phyloP scores from a whole-genome alignment of 2,113 vertebrate species.

The Mastomys natalensis region DNA sequence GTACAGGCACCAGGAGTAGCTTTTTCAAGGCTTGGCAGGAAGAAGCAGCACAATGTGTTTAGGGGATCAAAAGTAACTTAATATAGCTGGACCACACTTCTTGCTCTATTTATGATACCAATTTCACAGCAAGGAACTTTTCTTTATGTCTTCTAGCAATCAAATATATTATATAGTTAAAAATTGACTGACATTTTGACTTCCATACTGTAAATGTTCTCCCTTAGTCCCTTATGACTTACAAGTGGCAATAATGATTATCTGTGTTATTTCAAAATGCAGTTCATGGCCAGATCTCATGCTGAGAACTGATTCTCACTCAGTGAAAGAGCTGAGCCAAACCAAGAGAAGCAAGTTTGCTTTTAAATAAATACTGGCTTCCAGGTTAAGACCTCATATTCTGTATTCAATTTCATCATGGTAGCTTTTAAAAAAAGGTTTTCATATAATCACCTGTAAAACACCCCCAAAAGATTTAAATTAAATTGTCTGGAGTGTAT shows the following conservation, averaged over 20 bases:
- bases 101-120: slow-evolving; percentile 11
- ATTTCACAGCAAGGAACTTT: slow-evolving; percentile 23
- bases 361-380: slow-evolving; percentile 73
- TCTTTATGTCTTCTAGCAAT: slow-evolving; percentile 38
- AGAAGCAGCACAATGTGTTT: background rate
- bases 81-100: slow-evolving; percentile 3
- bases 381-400: slow-evolving; percentile 60
- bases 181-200: slow-evolving; percentile 38
- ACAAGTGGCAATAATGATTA: slow-evolving; percentile 49
- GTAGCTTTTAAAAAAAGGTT: slow-evolving; percentile 18
- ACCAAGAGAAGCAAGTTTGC: slow-evolving; percentile 34
- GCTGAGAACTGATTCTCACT: slow-evolving; percentile 61
- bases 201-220: slow-evolving; percentile 46
- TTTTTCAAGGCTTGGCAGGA: slow-evolving; percentile 44
- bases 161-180: slow-evolving; percentile 59
- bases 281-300: slow-evolving; percentile 59
- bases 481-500: slow-evolving; percentile 38
- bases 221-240: slow-evolving; percentile 33
- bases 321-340: slow-evolving; percentile 27
- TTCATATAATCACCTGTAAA: slow-evolving; percentile 64
- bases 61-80: slow-evolving; percentile 28
- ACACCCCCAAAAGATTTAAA: slow-evolving; percentile 44
- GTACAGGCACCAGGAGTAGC: background rate
- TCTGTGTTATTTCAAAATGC: slow-evolving; percentile 64
- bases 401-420: slow-evolving; percentile 50